phyloP scores from a whole-genome alignment of 2,797 vertebrate species.

The Enteromius argenteus region DNA sequence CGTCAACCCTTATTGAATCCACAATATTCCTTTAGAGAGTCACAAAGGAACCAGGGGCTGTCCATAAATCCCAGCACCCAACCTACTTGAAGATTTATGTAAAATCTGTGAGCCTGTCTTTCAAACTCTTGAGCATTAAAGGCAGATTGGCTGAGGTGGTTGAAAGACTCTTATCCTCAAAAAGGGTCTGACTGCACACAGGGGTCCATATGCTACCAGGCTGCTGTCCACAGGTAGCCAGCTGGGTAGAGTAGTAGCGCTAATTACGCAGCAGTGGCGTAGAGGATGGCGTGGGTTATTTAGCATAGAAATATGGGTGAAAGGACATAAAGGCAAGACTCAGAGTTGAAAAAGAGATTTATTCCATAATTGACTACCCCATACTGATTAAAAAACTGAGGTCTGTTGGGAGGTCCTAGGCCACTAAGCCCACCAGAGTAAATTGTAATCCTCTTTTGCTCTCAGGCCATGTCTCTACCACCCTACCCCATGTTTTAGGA shows the following conservation, averaged over 20 bases:
- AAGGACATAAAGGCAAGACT: neutral
- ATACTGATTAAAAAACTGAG: neutral
- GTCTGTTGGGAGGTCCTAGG: neutral
- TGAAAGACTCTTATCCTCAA: slow-evolving; percentile 67
- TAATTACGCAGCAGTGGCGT: neutral
- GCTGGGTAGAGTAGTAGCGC: neutral
- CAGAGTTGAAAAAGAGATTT: neutral
- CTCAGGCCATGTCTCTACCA: slow-evolving; percentile 30
- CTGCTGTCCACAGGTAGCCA: slow-evolving; percentile 54
- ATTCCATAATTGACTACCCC: slow-evolving; percentile 22
- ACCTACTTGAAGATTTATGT: slow-evolving; percentile 67
- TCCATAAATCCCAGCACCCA: slow-evolving; percentile 25
- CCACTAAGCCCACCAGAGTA: slow-evolving; percentile 29
- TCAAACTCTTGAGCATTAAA: slow-evolving; percentile 68
- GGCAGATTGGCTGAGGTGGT: slow-evolving; percentile 68
- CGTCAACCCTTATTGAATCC: neutral
- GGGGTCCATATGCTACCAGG: slow-evolving; percentile 66
- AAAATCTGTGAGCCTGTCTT: slow-evolving; percentile 63
- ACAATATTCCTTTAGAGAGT: neutral
- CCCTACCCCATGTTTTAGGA: slow-evolving; percentile 33
- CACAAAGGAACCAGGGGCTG: neutral
- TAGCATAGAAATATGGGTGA: neutral
- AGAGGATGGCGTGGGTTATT: neutral
- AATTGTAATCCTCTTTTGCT: slow-evolving; percentile 48
- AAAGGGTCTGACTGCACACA: slow-evolving; percentile 39